Conservation (phyloP, 2,888 invertebrate genomes). For the Dicyrtomina minuta region DNA sequence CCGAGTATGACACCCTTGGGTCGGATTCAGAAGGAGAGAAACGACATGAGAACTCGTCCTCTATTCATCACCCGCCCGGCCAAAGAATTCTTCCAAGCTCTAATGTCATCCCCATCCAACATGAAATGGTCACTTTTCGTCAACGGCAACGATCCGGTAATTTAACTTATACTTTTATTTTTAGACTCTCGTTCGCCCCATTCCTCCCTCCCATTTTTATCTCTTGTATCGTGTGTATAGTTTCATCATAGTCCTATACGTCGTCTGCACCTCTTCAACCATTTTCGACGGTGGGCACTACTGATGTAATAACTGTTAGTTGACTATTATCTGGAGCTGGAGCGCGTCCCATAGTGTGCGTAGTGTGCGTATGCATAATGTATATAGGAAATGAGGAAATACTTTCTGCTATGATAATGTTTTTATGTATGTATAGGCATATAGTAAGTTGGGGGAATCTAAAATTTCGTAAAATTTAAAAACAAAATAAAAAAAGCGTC, state of each 20-base stretch:
- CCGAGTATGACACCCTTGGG: slow-evolving; percentile 69
- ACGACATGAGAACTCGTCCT: slow-evolving; percentile 32
- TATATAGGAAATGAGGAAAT: too few relatives aligned
- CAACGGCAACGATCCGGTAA: slow-evolving; percentile 44
- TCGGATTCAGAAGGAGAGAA: slow-evolving; percentile 70
- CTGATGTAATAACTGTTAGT: background rate
- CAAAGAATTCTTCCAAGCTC: slow-evolving; percentile 9
- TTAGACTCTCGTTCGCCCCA: slow-evolving; percentile 14
- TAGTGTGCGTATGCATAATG: background rate
- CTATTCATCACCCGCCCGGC: slow-evolving; percentile 43
- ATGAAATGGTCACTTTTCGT: slow-evolving; percentile 52
- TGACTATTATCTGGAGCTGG: background rate
- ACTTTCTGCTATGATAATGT: too few relatives aligned
- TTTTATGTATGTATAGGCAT: too few relatives aligned
- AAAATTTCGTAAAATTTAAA: too few relatives aligned
- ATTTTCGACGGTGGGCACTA: too few relatives aligned
- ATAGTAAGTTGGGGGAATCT: too few relatives aligned
- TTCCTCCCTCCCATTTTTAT: background rate
- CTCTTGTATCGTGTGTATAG: background rate
- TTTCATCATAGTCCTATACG: background rate
- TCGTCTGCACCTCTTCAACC: background rate
- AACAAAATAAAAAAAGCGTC: too few relatives aligned
- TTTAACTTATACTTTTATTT: slow-evolving; percentile 26
- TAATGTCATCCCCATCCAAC: slow-evolving; percentile 31
- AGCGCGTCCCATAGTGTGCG: background rate